Conservation (phyloP, 2,888 invertebrate genomes). For the Chloromyia formosa region DNA sequence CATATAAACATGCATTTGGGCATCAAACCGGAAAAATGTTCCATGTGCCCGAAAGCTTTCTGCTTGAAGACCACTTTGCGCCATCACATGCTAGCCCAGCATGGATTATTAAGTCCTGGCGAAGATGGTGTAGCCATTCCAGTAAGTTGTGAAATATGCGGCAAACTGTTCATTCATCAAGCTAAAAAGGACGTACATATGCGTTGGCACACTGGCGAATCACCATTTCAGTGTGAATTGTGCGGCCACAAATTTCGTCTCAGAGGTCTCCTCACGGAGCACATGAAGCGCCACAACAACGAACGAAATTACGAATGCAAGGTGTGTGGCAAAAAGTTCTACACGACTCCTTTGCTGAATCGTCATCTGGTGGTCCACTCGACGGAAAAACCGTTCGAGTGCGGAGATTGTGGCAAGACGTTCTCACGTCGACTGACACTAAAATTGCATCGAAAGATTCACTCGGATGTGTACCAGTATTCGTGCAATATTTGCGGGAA, state of each 20-base stretch:
- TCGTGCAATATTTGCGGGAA: slow-evolving; percentile 49
- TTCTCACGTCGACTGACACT: too few species aligned
- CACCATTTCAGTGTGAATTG: slow-evolving; percentile 71
- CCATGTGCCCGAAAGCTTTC: background rate
- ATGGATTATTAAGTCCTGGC: slow-evolving; percentile 37
- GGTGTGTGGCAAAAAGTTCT: slow-evolving; percentile 69
- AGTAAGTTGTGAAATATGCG: slow-evolving; percentile 48
- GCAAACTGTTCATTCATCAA: slow-evolving; percentile 49
- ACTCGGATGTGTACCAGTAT: slow-evolving; percentile 54
- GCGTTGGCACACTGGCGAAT: slow-evolving; percentile 68
- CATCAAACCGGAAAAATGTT: slow-evolving; percentile 9
- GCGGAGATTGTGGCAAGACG: too few species aligned
- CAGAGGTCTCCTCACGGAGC: slow-evolving; percentile 70
- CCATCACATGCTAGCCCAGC: slow-evolving; percentile 17
- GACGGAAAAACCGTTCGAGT: slow-evolving; percentile 66
- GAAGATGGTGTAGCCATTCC: slow-evolving; percentile 46
- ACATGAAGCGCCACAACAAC: slow-evolving; percentile 71
- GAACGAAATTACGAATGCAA: slow-evolving; percentile 70
- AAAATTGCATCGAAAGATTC: slow-evolving; percentile 64
- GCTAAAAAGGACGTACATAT: slow-evolving; percentile 64
- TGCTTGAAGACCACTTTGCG: background rate
- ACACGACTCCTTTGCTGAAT: slow-evolving; percentile 70
- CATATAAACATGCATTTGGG: slow-evolving; percentile 35
- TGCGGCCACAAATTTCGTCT: slow-evolving; percentile 72
- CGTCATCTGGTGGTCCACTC: slow-evolving; percentile 66